Evolutionary conservation across 2,888 invertebrate species (phyloP).

Genomic region (Standfussiana lucernea): DNA sequence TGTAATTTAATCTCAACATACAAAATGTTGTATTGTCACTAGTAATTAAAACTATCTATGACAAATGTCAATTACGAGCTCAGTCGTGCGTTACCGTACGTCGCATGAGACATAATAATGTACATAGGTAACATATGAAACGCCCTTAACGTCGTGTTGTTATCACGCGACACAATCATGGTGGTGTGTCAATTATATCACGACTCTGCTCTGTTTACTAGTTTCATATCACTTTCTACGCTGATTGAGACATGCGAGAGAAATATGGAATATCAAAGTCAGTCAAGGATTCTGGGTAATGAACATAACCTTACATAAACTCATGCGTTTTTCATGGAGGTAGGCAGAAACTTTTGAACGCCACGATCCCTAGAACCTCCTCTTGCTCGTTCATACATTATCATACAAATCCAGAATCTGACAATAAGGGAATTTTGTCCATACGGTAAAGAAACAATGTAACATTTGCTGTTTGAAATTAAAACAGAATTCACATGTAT

Average conservation of each 20-base stretch:
- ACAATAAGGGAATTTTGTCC: no score
- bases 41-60: background rate
- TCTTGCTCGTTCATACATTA: no score
- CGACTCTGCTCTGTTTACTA: conserved; percentile 24
- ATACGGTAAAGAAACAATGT: no score
- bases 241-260: conserved; percentile 20
- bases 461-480: no score
- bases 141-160: conserved; percentile 14
- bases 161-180: conserved; percentile 48
- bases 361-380: no score
- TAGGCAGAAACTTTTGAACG: no score
- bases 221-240: conserved; percentile 52
- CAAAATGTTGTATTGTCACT: background rate
- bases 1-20: background rate
- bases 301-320: background rate
- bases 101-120: background rate
- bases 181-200: conserved; percentile 48
- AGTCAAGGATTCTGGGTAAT: conserved; percentile 29
- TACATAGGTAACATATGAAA: background rate
- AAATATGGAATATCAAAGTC: conserved; percentile 12
- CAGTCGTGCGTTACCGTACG: conserved; percentile 40
- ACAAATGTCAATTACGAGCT: conserved; percentile 22
- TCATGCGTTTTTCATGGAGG: background rate
- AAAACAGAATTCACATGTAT: no score
- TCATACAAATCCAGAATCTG: no score